Percentiles rank a stretch among this genome's conserved stretches.
Evolutionary conservation across 2,888 invertebrate genomes (phyloP).

Genomic region (Meta bourneti): DNA sequence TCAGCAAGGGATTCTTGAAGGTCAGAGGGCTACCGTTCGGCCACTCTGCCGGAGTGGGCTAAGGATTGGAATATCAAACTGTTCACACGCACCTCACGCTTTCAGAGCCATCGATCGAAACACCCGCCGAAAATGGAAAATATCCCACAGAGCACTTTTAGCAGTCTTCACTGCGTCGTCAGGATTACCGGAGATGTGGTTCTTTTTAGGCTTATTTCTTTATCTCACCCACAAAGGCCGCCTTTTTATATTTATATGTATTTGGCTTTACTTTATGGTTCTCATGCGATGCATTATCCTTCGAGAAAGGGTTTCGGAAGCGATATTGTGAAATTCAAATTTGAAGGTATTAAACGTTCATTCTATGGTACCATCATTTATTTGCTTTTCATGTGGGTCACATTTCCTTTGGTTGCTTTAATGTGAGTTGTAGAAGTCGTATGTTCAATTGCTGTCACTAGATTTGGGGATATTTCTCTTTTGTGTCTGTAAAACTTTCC

Average conservation of each 20-base stretch:
- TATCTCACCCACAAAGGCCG: background rate
- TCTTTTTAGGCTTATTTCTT: background rate
- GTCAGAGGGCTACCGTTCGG: slow-evolving; percentile 13
- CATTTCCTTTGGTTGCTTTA: too few species aligned
- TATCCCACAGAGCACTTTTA: slow-evolving; percentile 48
- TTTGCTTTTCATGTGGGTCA: background rate
- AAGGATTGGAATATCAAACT: slow-evolving; percentile 48
- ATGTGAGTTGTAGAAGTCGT: too few species aligned
- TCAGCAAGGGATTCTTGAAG: slow-evolving; percentile 27
- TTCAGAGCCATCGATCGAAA: slow-evolving; percentile 34
- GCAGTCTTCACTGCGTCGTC: slow-evolving; percentile 26
- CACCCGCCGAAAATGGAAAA: slow-evolving; percentile 15
- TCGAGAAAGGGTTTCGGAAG: background rate
- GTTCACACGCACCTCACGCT: slow-evolving; percentile 38
- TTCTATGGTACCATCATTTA: background rate
- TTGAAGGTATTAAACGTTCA: background rate
- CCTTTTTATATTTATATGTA: background rate
- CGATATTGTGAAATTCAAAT: background rate
- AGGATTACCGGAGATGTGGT: slow-evolving; percentile 3
- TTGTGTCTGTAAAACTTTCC: too few species aligned
- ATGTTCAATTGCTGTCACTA: too few species aligned
- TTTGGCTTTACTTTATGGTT: background rate
- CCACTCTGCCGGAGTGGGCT: slow-evolving; percentile 42
- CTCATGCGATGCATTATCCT: background rate
- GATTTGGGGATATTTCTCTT: too few species aligned